phyloP scores from a whole-genome alignment of 37 sponge, comb jelly and placozoan genomes.

The Sycon ciliatum region DNA sequence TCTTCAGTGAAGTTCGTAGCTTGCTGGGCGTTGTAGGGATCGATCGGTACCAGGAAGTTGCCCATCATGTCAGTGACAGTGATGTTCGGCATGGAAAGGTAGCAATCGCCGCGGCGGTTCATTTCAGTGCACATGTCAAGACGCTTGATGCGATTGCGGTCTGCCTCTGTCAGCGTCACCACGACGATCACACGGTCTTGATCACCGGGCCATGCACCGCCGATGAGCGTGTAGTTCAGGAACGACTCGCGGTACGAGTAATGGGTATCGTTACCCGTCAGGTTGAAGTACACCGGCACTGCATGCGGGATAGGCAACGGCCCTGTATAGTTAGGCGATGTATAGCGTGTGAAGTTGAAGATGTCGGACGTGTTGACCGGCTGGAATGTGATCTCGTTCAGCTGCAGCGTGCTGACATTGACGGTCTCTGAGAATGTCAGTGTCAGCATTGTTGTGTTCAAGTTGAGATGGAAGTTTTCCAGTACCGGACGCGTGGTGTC shows the following conservation, averaged over 20 bases:
- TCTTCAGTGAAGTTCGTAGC: constrained; percentile 60
- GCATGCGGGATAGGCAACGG: background rate
- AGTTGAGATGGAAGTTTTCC: constrained; percentile 74
- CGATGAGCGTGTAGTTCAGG: constrained; percentile 47
- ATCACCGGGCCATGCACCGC: constrained; percentile 28
- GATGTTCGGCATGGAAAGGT: constrained; percentile 39
- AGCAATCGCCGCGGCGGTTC: constrained; percentile 48
- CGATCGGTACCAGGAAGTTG: constrained; percentile 26
- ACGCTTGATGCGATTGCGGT: constrained; percentile 67
- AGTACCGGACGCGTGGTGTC: constrained; percentile 68
- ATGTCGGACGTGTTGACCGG: background rate
- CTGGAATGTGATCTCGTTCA: constrained; percentile 45
- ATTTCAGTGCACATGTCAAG: constrained; percentile 61
- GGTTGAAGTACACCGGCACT: constrained; percentile 11
- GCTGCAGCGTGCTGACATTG: constrained; percentile 44
- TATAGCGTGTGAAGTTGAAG: constrained; percentile 23
- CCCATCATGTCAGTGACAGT: constrained; percentile 61
- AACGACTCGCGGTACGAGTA: too few relatives aligned
- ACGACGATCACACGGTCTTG: constrained; percentile 45
- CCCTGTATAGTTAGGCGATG: too few relatives aligned
- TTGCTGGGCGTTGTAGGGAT: constrained; percentile 1
- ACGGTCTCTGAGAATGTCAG: constrained; percentile 71
- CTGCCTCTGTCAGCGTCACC: constrained; percentile 36
- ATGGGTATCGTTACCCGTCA: constrained; percentile 22
- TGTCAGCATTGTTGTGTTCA: constrained; percentile 54